Evolutionary conservation across 1,140 invertebrate genomes (phyloP).

Genomic region (Leptinotarsa undecemlineata): DNA sequence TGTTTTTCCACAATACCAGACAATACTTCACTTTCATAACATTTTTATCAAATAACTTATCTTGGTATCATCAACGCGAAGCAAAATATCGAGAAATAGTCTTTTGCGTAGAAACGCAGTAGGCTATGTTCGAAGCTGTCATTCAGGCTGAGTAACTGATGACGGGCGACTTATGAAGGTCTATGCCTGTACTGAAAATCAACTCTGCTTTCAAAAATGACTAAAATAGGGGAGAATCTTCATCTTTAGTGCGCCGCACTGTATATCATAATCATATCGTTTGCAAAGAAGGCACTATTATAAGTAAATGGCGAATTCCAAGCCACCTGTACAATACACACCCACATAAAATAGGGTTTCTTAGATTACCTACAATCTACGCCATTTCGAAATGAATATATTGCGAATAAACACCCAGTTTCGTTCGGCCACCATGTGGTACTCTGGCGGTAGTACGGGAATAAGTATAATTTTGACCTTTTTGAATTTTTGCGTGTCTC

Average conservation of each 20-base stretch:
- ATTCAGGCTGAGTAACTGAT: too few relatives aligned
- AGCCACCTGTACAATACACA: background rate
- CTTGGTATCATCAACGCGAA: too few relatives aligned
- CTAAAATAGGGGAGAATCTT: too few relatives aligned
- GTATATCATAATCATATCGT: background rate
- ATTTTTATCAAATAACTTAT: too few relatives aligned
- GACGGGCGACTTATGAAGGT: too few relatives aligned
- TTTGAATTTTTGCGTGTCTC: background rate
- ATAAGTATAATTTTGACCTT: background rate
- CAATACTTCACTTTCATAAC: too few relatives aligned
- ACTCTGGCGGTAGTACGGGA: slow-evolving; percentile 1
- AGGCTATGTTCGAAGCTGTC: too few relatives aligned
- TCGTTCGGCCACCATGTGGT: background rate
- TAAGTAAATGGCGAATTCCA: background rate
- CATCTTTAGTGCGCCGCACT: background rate
- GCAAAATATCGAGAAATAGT: too few relatives aligned
- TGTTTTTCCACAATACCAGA: too few relatives aligned
- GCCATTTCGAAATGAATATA: background rate
- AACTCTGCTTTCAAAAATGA: too few relatives aligned
- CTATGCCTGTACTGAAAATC: too few relatives aligned
- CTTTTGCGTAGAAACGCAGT: too few relatives aligned
- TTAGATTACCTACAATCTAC: background rate
- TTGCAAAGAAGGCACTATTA: background rate
- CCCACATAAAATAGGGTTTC: slow-evolving; percentile 2
- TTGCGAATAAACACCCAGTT: background rate